Percentiles rank a stretch among this genome's conserved stretches.
phyloP scores from a whole-genome alignment of 1,140 invertebrate species.

The Bemisia tabaci region DNA sequence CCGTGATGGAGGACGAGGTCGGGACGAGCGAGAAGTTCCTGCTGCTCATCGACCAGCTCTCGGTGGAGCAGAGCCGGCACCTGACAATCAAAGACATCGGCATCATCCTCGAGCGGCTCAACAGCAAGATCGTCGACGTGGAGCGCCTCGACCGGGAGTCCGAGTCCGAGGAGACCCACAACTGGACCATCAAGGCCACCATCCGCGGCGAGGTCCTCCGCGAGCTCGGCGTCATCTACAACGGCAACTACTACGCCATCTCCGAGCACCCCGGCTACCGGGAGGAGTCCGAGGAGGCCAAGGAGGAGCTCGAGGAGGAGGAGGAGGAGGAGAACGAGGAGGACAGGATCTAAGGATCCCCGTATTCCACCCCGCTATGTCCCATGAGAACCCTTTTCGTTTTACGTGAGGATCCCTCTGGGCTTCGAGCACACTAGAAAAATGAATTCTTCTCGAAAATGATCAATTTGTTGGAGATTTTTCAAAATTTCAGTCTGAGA shows the following conservation, averaged over 20 bases:
- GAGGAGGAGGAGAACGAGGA: slow-evolving; percentile 42
- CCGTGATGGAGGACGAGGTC: slow-evolving; percentile 75
- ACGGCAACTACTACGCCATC: slow-evolving; percentile 89
- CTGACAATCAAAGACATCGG: slow-evolving; percentile 89
- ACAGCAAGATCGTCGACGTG: slow-evolving; percentile 84
- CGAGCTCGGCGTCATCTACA: slow-evolving; percentile 85
- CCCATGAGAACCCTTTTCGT: too few species aligned
- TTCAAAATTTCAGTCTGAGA: too few species aligned
- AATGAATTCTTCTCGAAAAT: too few species aligned
- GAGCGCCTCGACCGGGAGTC: slow-evolving; percentile 77
- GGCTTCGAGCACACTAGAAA: too few species aligned
- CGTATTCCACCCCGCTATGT: too few species aligned
- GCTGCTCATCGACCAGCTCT: slow-evolving; percentile 79
- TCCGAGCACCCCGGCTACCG: slow-evolving; percentile 85
- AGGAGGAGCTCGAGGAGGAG: slow-evolving; percentile 63
- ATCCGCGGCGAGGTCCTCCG: slow-evolving; percentile 76
- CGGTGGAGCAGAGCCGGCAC: slow-evolving; percentile 78
- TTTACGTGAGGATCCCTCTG: too few species aligned
- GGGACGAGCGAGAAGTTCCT: slow-evolving; percentile 82
- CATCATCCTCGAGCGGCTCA: slow-evolving; percentile 79
- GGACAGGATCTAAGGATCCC: not conserved
- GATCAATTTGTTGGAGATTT: too few species aligned
- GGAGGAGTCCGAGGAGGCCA: slow-evolving; percentile 67
- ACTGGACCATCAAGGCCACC: slow-evolving; percentile 87
- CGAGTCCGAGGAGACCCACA: slow-evolving; percentile 82